These are phyloP conservation scores for Leucozona laternaria DNA, from an alignment of 2,888 invertebrate species.

Conservation along the genomic window DNA sequence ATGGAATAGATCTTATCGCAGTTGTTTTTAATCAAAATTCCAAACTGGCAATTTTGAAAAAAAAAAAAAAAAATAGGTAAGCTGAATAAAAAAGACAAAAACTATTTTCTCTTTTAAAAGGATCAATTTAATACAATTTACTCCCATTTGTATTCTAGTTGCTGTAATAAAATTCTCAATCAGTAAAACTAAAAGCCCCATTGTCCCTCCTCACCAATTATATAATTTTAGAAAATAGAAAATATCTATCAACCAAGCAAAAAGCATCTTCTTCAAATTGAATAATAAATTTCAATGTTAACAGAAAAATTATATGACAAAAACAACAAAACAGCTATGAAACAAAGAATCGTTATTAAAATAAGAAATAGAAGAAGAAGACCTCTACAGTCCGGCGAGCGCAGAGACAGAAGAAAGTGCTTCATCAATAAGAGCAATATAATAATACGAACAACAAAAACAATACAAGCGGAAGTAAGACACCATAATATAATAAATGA, in stretches of 20 bases:
- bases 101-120: not conserved
- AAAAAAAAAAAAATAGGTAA: not conserved
- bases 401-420: not conserved
- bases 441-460: constrained; percentile 61
- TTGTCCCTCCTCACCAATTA: not conserved
- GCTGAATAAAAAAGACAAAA: not conserved
- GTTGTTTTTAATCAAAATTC: too few relatives aligned
- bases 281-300: constrained; percentile 69
- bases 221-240: constrained; percentile 24
- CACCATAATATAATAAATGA: constrained; percentile 62
- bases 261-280: constrained; percentile 52
- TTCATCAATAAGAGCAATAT: constrained; percentile 62
- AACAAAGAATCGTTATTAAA: constrained; percentile 8
- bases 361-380: not conserved
- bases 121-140: not conserved
- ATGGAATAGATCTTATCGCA: too few relatives aligned
- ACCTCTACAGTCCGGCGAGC: not conserved
- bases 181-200: constrained; percentile 3
- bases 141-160: not conserved
- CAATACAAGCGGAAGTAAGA: constrained; percentile 71
- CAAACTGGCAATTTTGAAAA: not conserved
- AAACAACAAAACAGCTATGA: constrained; percentile 44
- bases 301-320: constrained; percentile 47
- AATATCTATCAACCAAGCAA: constrained; percentile 9
- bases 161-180: not conserved